phyloP scores from a whole-genome alignment of 2,797 vertebrate genomes.

The Anguilla marmorata region DNA sequence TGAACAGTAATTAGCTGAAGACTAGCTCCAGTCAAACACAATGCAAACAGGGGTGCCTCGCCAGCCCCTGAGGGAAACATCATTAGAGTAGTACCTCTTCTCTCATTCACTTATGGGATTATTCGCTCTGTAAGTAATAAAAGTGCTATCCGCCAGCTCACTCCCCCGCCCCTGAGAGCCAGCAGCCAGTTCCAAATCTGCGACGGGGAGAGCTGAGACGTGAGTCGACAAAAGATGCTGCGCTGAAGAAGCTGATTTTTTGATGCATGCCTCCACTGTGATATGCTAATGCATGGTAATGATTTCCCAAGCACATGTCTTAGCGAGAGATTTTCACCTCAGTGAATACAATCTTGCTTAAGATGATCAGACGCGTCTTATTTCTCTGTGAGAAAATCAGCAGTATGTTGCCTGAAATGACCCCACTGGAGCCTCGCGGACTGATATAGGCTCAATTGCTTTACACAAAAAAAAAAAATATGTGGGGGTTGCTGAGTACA shows the following conservation, averaged over 20 bases:
- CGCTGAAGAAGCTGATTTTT: background rate
- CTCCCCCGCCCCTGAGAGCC: background rate
- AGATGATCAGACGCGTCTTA: conserved; percentile 1
- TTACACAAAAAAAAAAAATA: background rate
- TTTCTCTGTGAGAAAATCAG: background rate
- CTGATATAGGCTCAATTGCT: background rate
- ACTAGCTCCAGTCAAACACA: background rate
- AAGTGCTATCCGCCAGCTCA: background rate
- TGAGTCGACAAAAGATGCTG: background rate
- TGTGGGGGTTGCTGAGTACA: background rate
- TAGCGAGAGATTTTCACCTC: conserved; percentile 13
- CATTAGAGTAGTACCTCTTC: background rate
- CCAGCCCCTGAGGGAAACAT: background rate
- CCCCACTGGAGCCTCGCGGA: background rate
- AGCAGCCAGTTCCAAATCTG: background rate
- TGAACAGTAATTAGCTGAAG: background rate
- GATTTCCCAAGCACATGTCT: conserved; percentile 14
- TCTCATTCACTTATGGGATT: background rate
- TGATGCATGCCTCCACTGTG: background rate
- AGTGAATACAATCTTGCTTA: conserved; percentile 6
- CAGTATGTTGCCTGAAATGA: background rate
- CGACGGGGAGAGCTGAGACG: background rate
- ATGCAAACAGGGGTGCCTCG: background rate
- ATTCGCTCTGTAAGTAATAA: background rate
- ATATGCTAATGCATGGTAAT: conserved; percentile 12